Evolutionary conservation across 2,113 vertebrate species (phyloP).

Genomic region (Scomber colias): DNA sequence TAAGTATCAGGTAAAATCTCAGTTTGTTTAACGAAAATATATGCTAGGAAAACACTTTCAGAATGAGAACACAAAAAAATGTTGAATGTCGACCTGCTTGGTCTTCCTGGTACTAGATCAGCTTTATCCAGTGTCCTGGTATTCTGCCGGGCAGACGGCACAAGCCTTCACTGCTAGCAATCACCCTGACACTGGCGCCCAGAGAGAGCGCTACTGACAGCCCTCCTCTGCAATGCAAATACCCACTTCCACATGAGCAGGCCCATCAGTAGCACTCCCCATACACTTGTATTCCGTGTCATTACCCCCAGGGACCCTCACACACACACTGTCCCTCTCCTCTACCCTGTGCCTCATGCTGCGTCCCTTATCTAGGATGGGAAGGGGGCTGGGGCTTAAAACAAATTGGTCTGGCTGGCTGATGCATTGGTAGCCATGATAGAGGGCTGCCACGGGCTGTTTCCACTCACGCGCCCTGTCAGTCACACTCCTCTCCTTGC

Average conservation of each 20-base stretch:
- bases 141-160: slow-evolving; percentile 61
- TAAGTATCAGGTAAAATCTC: slow-evolving; percentile 53
- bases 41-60: slow-evolving; percentile 3
- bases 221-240: slow-evolving; percentile 80
- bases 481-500: slow-evolving; percentile 75
- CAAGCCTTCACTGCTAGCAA: slow-evolving; percentile 66
- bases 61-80: slow-evolving; percentile 23
- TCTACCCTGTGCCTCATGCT: slow-evolving; percentile 51
- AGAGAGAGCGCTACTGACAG: slow-evolving; percentile 66
- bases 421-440: slow-evolving; percentile 56
- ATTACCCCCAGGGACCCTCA: slow-evolving; percentile 71
- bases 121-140: slow-evolving; percentile 46
- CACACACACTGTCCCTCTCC: slow-evolving; percentile 54
- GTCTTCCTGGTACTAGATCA: slow-evolving; percentile 59
- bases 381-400: slow-evolving; percentile 53
- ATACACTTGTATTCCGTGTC: slow-evolving; percentile 74
- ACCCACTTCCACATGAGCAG: slow-evolving; percentile 76
- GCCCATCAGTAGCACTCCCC: slow-evolving; percentile 70
- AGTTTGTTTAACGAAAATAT: slow-evolving; percentile 33
- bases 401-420: slow-evolving; percentile 53
- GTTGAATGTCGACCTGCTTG: slow-evolving; percentile 28
- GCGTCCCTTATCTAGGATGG: slow-evolving; percentile 60
- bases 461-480: slow-evolving; percentile 77
- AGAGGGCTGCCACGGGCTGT: slow-evolving; percentile 69
- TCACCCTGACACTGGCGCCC: slow-evolving; percentile 70